These are phyloP conservation scores for Aphis craccivora DNA, from an alignment of 1,140 invertebrate genomes.

Conservation along the genomic window DNA sequence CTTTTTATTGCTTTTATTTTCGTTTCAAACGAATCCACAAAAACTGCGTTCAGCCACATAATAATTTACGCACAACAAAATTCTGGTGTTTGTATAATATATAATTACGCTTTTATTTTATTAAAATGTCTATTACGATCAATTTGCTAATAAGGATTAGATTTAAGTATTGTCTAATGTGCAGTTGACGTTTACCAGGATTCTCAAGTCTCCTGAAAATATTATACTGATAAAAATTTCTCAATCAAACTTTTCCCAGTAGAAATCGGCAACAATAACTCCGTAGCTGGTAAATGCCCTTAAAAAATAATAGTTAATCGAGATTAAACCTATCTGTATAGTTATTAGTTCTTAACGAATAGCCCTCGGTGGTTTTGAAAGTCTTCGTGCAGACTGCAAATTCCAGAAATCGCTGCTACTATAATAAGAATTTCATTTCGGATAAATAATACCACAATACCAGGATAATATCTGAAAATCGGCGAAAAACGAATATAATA, in stretches of 20 bases:
- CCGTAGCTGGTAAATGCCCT: background rate
- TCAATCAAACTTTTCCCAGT: background rate
- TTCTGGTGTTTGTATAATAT: background rate
- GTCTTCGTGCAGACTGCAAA: background rate
- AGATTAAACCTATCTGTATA: background rate
- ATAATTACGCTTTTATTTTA: background rate
- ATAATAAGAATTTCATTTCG: background rate
- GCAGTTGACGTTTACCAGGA: background rate
- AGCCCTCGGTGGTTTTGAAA: background rate
- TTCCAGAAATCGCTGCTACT: background rate
- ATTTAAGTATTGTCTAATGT: background rate
- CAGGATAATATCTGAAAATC: background rate
- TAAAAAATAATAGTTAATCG: background rate
- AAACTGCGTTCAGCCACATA: background rate
- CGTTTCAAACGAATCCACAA: background rate
- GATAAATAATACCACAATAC: background rate
- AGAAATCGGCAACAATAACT: background rate
- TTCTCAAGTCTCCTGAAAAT: background rate
- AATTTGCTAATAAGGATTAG: background rate
- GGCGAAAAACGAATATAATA: background rate
- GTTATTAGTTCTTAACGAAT: background rate
- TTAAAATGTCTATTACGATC: background rate
- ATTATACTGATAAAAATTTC: background rate
- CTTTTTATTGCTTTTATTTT: background rate
- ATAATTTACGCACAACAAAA: background rate